Base-by-base conservation (phyloP, 2,888 invertebrate species). In the Cephus spinipes region DNA sequence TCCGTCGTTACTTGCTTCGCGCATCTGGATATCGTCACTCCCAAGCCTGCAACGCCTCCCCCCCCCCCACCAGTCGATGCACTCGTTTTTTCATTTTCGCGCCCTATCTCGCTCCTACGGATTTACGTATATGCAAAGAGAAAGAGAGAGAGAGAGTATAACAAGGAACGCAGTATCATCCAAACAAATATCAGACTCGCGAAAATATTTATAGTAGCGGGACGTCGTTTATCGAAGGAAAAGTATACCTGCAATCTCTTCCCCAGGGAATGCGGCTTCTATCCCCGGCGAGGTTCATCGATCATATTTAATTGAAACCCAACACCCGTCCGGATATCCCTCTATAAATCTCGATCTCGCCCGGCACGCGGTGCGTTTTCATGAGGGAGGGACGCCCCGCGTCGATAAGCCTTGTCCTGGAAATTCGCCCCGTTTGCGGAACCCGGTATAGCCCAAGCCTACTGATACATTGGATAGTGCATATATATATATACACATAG, bases 271-370 rank as follows among this genome's bases (percentile, higher is more conserved):
- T 55, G 55, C 55, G 55, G 55, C 55, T 55, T 55, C 55, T 23
- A 55, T 55, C 55, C 55, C 12, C 71, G 71, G 31, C 23, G 71
- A 77, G 77, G 79, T 84, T 86, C 88, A 87, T 89, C 86, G 85
- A 89, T 88, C 88, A 88, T 87, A 87, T 88, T 88, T 87, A 88
- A 89, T 89, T 88, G 87, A 88, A 89, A 88, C 86, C 86, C 85
- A 85, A 88, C 87, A 87, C 87, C 84, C 81, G 81, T 79, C 82
- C 81, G 78, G 81, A 81, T 84, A 80, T 80, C 81, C 84, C 83
- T 82, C 84, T 82, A 87, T 86, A 87, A 88, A 88, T 87, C 85
- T 86, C 81, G 77, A 81, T 82, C 82, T 81, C 71, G 4, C 71
- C 71, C 6, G 33, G 78, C 79, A 75, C 81, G 79, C 79, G 79